A percentile compares a stretch with the other conserved stretches of the same genome.
These are phyloP conservation scores for Triplophysa siluroides DNA, from an alignment of 2,113 vertebrate genomes.

Conservation along the genomic window DNA sequence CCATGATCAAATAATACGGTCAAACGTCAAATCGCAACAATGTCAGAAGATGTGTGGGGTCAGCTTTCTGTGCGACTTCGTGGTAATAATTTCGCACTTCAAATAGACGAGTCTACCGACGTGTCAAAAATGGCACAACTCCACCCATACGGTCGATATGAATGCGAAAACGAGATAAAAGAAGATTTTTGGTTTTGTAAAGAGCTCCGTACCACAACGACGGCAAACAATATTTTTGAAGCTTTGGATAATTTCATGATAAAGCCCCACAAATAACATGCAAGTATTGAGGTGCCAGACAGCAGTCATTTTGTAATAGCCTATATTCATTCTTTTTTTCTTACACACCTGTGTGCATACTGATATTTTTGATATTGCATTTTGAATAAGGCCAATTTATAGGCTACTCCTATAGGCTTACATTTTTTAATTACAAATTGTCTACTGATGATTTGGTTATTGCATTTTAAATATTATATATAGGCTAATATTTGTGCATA, in stretches of 20 bases:
- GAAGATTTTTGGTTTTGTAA: too few relatives aligned
- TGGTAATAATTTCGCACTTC: too few relatives aligned
- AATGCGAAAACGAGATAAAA: too few relatives aligned
- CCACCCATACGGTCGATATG: too few relatives aligned
- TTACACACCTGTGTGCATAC: not conserved
- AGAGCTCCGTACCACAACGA: too few relatives aligned
- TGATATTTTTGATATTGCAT: not conserved
- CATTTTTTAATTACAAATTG: not conserved
- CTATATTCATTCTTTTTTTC: not conserved
- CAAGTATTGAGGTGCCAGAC: not conserved
- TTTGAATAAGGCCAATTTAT: not conserved
- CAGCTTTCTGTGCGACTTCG: not conserved
- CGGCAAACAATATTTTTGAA: not conserved
- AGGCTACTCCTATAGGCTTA: not conserved
- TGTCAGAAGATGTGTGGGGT: not conserved
- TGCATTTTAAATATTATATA: not conserved
- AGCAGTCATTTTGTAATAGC: not conserved
- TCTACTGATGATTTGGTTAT: not conserved
- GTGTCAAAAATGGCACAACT: too few relatives aligned
- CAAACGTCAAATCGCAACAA: not conserved
- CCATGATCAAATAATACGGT: conserved; percentile 5
- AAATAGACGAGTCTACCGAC: too few relatives aligned
- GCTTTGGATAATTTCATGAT: not conserved
- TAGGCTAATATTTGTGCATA: too few relatives aligned
- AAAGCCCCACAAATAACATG: not conserved